phyloP scores from a whole-genome alignment of 2,113 vertebrate species.

The Ictalurus punctatus region DNA sequence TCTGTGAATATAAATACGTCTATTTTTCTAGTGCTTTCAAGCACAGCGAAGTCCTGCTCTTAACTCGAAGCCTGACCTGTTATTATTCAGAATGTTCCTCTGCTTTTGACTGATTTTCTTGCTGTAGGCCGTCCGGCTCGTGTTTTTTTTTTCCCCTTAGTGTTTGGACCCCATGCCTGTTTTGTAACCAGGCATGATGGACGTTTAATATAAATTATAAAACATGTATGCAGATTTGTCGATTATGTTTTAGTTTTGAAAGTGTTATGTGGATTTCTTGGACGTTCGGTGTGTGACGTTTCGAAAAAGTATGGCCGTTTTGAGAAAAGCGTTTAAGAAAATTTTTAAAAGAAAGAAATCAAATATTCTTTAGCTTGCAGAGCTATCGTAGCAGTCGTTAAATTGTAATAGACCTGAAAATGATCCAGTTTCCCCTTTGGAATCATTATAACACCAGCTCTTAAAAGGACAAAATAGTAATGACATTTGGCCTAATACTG shows the following conservation, averaged over 20 bases:
- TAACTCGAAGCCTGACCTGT: neutral
- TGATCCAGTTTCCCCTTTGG: neutral
- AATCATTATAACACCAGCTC: neutral
- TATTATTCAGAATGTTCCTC: neutral
- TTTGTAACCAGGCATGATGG: neutral
- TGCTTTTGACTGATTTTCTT: neutral
- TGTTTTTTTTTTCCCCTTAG: neutral
- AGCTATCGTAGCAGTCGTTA: neutral
- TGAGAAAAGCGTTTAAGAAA: neutral
- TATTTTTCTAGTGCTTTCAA: neutral
- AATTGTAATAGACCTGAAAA: neutral
- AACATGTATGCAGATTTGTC: neutral
- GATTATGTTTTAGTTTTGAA: neutral
- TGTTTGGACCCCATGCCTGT: neutral
- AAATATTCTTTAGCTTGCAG: neutral
- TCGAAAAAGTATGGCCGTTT: neutral
- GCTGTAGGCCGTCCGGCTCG: neutral
- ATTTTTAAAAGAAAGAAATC: neutral
- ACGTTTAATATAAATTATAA: neutral
- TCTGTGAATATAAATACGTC: neutral
- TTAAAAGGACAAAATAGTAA: neutral
- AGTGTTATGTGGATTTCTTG: neutral
- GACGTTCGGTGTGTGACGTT: neutral
- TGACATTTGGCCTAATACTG: neutral
- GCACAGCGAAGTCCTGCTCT: neutral